These are phyloP conservation scores for Campoplex capitator DNA, from an alignment of 2,888 invertebrate genomes.

Conservation along the genomic window DNA sequence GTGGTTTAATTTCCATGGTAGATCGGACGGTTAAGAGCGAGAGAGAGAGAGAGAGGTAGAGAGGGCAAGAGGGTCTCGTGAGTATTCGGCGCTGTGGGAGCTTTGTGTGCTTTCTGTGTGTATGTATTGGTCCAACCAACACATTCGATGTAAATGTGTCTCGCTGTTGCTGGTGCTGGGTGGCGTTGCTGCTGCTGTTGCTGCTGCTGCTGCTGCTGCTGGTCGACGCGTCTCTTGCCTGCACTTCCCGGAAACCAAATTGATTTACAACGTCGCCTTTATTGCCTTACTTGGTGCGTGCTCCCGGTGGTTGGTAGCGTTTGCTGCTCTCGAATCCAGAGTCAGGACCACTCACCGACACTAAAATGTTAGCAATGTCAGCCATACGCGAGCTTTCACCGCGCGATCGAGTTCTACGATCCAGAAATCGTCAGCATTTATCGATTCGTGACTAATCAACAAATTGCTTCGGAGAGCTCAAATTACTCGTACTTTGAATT, in stretches of 20 bases:
- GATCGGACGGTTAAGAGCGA: constrained; percentile 57
- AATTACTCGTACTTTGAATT: neutral
- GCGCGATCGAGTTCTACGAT: neutral
- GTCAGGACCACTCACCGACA: constrained; percentile 16
- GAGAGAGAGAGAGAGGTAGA: neutral
- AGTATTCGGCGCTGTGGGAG: constrained; percentile 54
- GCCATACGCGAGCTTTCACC: constrained; percentile 20
- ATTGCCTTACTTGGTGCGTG: constrained; percentile 65
- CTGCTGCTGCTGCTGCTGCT: neutral
- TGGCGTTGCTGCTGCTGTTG: constrained; percentile 5
- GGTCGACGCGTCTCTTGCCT: constrained; percentile 58
- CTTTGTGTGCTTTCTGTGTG: constrained; percentile 55
- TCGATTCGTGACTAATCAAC: constrained; percentile 6
- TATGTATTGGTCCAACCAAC: constrained; percentile 22
- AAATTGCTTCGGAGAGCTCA: neutral
- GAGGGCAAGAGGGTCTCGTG: constrained; percentile 55
- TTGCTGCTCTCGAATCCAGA: constrained; percentile 26
- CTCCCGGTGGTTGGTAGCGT: constrained; percentile 31
- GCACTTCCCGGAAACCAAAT: constrained; percentile 66
- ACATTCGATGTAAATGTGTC: constrained; percentile 23
- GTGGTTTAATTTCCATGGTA: constrained; percentile 67
- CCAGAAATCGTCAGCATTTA: constrained; percentile 6
- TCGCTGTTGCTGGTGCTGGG: constrained; percentile 30
- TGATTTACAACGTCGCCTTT: constrained; percentile 70
- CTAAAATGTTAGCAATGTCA: constrained; percentile 27